Base-by-base conservation (phyloP, 2,797 vertebrate species). In the Emys orbicularis region DNA sequence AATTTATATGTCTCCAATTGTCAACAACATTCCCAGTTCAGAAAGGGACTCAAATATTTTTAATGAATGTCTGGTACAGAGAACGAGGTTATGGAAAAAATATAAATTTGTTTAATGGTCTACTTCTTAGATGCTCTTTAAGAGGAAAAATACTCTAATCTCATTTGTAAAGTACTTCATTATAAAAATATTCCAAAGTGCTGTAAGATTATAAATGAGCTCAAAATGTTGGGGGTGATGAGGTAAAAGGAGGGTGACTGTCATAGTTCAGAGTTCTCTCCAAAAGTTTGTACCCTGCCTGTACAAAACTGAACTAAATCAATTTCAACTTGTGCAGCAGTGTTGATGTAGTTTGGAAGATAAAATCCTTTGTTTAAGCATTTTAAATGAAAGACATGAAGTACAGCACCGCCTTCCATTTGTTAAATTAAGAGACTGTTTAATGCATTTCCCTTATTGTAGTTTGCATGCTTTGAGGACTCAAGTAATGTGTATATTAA, bases 361-460 rank as follows among this genome's bases (percentile, higher is more conserved):
- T 49, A 47, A 44, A 47, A 49, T 44, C 5, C 4, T 49, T 77
- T 27, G n/a, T 37, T 12, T 27, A 4, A 5, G 3, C 0, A 77
- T 19, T 85, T 61, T n/a, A 50, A 15, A 37, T 56, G 61, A 41
- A 47, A 27, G 83, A 1, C 68, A 41, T 53, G 8, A 37, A 34
- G 8, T 93, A 5, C 18, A 57, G 6, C 13, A 81, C 3, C 49
- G 21, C 80, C 49, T 87, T 8, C 16, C 84, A 1, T 49, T 16
- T 68, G 12, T 47, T 68, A 76, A 47, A 76, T 76, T 76, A 47
- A 16, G 37, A n/a, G 81, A 79, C 52, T 18, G 90, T 82, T 13
- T 79, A 88, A 53, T 65, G 5, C 1, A 0, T 0, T 77, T 83
- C 92, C 61, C 13, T 7, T 79, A 37, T 10, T 0, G 0, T 81